Evolutionary conservation across 2,797 vertebrate genomes (phyloP).

Genomic region (Myripristis jacobus): DNA sequence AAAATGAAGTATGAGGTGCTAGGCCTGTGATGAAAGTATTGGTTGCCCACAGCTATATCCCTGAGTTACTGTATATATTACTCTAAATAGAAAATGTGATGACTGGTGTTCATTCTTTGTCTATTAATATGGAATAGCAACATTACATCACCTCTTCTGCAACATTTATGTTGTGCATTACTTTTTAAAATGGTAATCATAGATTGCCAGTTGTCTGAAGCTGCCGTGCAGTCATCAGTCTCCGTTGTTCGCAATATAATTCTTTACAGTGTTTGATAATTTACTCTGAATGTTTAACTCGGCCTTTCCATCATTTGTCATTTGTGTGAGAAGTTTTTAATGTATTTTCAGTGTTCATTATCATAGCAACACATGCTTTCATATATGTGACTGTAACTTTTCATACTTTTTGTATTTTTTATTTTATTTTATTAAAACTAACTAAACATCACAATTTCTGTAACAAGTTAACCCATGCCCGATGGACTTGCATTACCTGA

Average conservation of each 20-base stretch:
- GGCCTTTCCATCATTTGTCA: constrained; percentile 29
- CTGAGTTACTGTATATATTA: constrained; percentile 54
- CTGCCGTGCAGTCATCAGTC: constrained; percentile 46
- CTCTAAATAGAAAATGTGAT: constrained; percentile 56
- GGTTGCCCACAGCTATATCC: constrained; percentile 50
- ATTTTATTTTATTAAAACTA: constrained; percentile 75
- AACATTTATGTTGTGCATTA: constrained; percentile 39
- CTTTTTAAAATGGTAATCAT: constrained; percentile 1
- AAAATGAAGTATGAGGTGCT: constrained; percentile 48
- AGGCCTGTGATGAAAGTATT: constrained; percentile 55
- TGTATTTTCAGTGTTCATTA: constrained; percentile 53
- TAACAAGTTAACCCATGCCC: background rate
- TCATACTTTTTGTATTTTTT: constrained; percentile 41
- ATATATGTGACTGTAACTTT: constrained; percentile 68
- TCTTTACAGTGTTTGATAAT: constrained; percentile 35
- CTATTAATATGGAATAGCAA: constrained; percentile 21
- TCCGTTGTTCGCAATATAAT: constrained; percentile 38
- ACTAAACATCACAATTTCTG: constrained; percentile 17
- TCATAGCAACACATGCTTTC: constrained; percentile 67
- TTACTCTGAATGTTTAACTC: constrained; percentile 40
- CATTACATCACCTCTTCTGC: constrained; percentile 36
- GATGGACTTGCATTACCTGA: background rate
- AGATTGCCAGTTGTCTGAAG: constrained; percentile 18
- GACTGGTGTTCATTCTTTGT: constrained; percentile 49
- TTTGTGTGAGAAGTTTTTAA: constrained; percentile 48